Evolutionary conservation across 2,888 invertebrate genomes (phyloP).

Genomic region (Odontocolon sp.): DNA sequence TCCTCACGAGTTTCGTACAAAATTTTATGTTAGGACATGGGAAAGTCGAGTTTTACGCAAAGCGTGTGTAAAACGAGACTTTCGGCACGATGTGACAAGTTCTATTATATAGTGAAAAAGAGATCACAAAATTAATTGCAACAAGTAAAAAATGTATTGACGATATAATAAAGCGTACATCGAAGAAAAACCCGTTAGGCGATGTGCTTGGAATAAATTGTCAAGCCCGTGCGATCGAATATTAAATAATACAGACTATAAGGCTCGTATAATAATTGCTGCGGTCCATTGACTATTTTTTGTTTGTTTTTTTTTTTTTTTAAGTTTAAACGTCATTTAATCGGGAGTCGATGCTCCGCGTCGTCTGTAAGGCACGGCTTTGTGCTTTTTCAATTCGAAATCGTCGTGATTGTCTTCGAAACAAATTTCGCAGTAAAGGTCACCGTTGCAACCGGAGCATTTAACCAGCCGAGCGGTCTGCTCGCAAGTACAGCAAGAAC

Average conservation of each 20-base stretch:
- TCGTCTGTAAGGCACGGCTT: slow-evolving; percentile 64
- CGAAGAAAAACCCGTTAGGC: background rate
- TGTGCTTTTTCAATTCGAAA: slow-evolving; percentile 81
- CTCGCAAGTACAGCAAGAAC: slow-evolving; percentile 94
- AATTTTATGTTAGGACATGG: background rate
- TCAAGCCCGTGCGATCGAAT: slow-evolving; percentile 31
- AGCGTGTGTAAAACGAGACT: too few relatives aligned
- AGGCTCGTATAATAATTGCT: slow-evolving; percentile 6
- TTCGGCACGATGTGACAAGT: too few relatives aligned
- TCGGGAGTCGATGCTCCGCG: slow-evolving; percentile 39
- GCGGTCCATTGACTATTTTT: slow-evolving; percentile 15
- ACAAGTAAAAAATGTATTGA: slow-evolving; percentile 44
- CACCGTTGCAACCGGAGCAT: slow-evolving; percentile 90
- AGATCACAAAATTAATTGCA: background rate
- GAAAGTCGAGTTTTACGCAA: too few relatives aligned
- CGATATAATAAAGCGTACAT: slow-evolving; percentile 21
- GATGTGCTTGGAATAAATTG: background rate
- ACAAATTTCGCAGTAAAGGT: slow-evolving; percentile 90
- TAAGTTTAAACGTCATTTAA: slow-evolving; percentile 1
- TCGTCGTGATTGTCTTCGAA: slow-evolving; percentile 87
- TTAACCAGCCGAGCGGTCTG: slow-evolving; percentile 87
- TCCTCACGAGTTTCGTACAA: background rate
- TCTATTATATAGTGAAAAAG: too few relatives aligned
- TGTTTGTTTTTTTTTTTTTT: background rate
- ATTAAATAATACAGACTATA: slow-evolving; percentile 14